phyloP scores from a whole-genome alignment of 1,140 invertebrate genomes.

The Aphidius gifuensis region DNA sequence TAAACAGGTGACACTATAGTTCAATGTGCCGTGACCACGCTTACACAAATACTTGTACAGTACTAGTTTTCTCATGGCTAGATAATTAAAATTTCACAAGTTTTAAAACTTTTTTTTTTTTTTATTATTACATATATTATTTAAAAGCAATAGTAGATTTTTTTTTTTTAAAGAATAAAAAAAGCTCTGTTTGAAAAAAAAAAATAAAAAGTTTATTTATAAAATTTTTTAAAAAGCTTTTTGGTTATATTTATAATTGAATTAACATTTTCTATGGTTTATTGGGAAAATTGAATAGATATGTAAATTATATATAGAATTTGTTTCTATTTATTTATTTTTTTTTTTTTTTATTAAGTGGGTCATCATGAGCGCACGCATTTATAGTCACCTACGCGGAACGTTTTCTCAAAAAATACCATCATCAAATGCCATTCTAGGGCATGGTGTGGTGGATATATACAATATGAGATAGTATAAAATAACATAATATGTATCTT shows the following conservation, averaged over 20 bases:
- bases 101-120: background rate
- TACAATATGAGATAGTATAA: too few relatives aligned
- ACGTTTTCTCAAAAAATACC: slow-evolving; percentile 10
- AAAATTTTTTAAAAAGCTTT: too few relatives aligned
- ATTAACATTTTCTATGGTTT: too few relatives aligned
- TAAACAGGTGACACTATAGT: slow-evolving; percentile 29
- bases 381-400: background rate
- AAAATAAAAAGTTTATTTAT: background rate
- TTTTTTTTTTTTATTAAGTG: background rate
- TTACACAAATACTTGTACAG: background rate
- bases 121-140: too few relatives aligned
- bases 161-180: background rate
- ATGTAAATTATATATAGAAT: background rate
- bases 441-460: too few relatives aligned
- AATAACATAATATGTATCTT: too few relatives aligned
- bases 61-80: too few relatives aligned
- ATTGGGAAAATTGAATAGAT: too few relatives aligned
- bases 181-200: background rate
- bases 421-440: background rate
- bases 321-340: background rate
- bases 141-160: too few relatives aligned
- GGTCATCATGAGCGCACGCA: slow-evolving; percentile 5
- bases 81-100: too few relatives aligned
- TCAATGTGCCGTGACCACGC: slow-evolving; percentile 24
- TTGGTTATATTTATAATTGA: too few relatives aligned